phyloP scores from a whole-genome alignment of 2,113 vertebrate genomes.

The Melanocharis versteri region DNA sequence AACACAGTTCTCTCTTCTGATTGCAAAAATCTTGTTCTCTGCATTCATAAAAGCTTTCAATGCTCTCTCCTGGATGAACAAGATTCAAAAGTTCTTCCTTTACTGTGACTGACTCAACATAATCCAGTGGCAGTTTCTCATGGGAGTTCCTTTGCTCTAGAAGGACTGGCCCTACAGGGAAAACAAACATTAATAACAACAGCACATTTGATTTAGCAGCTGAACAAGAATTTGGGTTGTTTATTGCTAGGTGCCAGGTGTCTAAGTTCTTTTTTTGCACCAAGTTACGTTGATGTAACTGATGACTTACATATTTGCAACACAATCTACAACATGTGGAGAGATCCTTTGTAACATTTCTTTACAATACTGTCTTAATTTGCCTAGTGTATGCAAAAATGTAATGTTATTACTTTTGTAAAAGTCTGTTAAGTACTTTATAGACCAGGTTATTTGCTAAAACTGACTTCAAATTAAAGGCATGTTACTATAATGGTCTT shows the following conservation, averaged over 20 bases:
- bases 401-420: neutral
- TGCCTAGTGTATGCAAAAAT: neutral
- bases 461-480: neutral
- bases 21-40: slow-evolving; percentile 48
- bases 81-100: slow-evolving; percentile 79
- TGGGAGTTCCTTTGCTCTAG: slow-evolving; percentile 76
- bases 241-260: slow-evolving; percentile 18
- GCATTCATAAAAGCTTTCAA: slow-evolving; percentile 57
- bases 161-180: slow-evolving; percentile 81
- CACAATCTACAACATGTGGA: slow-evolving; percentile 20
- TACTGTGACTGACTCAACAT: slow-evolving; percentile 61
- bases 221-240: slow-evolving; percentile 41
- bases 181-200: slow-evolving; percentile 40
- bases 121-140: slow-evolving; percentile 79
- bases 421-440: neutral
- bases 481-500: neutral
- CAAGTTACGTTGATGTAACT: slow-evolving; percentile 52
- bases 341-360: slow-evolving; percentile 17
- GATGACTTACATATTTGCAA: slow-evolving; percentile 36
- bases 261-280: slow-evolving; percentile 56
- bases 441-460: neutral
- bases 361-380: neutral
- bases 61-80: slow-evolving; percentile 64
- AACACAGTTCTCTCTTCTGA: slow-evolving; percentile 69
- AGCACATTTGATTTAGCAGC: neutral